Evolutionary conservation across 2,113 vertebrate species (phyloP).

Genomic region (Python bivittatus): DNA sequence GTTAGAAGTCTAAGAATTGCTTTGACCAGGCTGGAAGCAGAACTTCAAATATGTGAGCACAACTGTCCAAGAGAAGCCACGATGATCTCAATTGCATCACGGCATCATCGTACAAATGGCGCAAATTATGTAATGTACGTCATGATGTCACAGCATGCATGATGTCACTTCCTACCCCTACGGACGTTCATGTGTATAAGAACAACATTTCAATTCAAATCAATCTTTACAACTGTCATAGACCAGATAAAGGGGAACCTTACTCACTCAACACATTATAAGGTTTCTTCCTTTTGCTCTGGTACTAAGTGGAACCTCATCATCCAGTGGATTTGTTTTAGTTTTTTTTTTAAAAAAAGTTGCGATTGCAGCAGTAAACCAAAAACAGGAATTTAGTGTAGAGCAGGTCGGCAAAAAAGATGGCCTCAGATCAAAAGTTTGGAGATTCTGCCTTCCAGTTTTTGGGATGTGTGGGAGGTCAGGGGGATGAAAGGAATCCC

Average conservation of each 20-base stretch:
- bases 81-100: background rate
- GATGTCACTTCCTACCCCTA: background rate
- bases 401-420: background rate
- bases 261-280: background rate
- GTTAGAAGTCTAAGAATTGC: too few relatives aligned
- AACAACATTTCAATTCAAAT: background rate
- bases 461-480: too few relatives aligned
- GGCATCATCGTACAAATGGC: background rate
- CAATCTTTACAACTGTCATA: background rate
- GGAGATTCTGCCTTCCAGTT: background rate
- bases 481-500: too few relatives aligned
- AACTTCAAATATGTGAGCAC: background rate
- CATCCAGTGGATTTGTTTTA: conserved; percentile 16
- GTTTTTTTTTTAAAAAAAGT: conserved; percentile 6
- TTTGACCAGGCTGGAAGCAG: background rate
- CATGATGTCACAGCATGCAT: accelerated
- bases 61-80: background rate
- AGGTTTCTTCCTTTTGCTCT: conserved; percentile 15
- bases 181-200: background rate
- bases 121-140: background rate
- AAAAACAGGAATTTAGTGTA: background rate
- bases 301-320: conserved; percentile 29
- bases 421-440: background rate
- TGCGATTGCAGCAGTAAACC: conserved; percentile 36
- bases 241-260: background rate